phyloP scores from a whole-genome alignment of 2,888 invertebrate species.

The Meghimatium bilineatum region DNA sequence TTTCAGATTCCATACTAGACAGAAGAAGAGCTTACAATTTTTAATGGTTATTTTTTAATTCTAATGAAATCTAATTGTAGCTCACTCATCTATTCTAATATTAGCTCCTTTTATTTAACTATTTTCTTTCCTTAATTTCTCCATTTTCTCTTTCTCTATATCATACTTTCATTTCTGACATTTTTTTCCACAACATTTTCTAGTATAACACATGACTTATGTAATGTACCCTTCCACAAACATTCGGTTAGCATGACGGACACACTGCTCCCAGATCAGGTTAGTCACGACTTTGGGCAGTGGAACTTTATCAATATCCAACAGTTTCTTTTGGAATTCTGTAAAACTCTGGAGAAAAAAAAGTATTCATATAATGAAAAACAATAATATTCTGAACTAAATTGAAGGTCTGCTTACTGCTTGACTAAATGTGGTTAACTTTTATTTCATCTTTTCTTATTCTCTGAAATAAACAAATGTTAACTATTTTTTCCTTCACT shows the following conservation, averaged over 20 bases:
- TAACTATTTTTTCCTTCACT: no score
- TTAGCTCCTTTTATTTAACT: no score
- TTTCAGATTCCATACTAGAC: no score
- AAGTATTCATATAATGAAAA: background rate
- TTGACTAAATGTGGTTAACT: no score
- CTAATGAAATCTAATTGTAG: no score
- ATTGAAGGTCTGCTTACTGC: background rate
- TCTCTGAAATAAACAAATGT: no score
- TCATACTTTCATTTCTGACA: background rate
- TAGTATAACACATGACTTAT: background rate
- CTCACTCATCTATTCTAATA: no score
- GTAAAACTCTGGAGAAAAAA: slow-evolving; percentile 78
- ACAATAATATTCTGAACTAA: background rate
- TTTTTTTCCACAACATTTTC: background rate
- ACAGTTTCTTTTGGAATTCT: slow-evolving; percentile 87
- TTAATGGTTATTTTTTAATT: no score
- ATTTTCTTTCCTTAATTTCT: no score
- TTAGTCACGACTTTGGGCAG: slow-evolving; percentile 84
- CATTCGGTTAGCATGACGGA: slow-evolving; percentile 89
- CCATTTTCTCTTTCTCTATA: no score
- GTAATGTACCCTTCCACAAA: slow-evolving; percentile 84
- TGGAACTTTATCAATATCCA: slow-evolving; percentile 84
- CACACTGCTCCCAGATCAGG: slow-evolving; percentile 90
- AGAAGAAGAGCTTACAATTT: no score
- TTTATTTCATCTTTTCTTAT: no score